phyloP scores from a whole-genome alignment of 2,888 invertebrate species.

The Venusia cambrica region DNA sequence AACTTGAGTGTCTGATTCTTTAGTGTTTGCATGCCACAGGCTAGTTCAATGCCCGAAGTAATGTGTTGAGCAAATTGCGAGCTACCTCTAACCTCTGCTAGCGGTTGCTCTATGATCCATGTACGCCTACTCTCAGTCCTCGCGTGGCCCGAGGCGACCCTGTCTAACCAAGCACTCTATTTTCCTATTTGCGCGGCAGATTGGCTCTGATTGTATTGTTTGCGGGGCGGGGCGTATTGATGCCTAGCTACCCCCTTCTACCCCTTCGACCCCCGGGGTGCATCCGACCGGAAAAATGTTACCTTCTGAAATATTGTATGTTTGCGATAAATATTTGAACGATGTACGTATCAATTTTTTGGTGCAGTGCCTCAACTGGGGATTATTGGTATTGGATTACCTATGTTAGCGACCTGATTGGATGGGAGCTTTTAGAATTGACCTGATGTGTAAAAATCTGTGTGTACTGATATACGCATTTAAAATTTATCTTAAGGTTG shows the following conservation, averaged over 20 bases:
- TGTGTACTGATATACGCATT: too few relatives aligned
- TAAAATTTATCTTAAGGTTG: too few relatives aligned
- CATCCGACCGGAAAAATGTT: conserved; percentile 69
- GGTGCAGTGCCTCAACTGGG: conserved; percentile 36
- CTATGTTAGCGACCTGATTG: conserved; percentile 14
- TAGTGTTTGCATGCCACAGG: too few relatives aligned
- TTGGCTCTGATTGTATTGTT: conserved; percentile 81
- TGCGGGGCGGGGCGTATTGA: conserved; percentile 61
- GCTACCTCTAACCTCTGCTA: too few relatives aligned
- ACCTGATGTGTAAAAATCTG: too few relatives aligned
- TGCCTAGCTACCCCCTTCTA: conserved; percentile 43
- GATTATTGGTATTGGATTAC: conserved; percentile 20
- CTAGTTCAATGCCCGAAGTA: too few relatives aligned
- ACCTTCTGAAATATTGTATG: conserved; percentile 62
- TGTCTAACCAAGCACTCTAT: conserved; percentile 73
- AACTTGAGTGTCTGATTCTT: too few relatives aligned
- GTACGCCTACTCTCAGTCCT: conserved; percentile 7
- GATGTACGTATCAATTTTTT: conserved; percentile 56
- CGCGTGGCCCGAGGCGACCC: conserved; percentile 55
- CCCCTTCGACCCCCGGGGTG: conserved; percentile 36
- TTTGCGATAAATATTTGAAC: conserved; percentile 70
- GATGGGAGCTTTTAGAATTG: conserved; percentile 1
- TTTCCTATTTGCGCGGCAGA: conserved; percentile 81
- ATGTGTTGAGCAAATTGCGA: too few relatives aligned
- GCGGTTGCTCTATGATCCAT: too few relatives aligned